phyloP scores from a whole-genome alignment of 2,888 invertebrate genomes.

The Drosophila antonietae region DNA sequence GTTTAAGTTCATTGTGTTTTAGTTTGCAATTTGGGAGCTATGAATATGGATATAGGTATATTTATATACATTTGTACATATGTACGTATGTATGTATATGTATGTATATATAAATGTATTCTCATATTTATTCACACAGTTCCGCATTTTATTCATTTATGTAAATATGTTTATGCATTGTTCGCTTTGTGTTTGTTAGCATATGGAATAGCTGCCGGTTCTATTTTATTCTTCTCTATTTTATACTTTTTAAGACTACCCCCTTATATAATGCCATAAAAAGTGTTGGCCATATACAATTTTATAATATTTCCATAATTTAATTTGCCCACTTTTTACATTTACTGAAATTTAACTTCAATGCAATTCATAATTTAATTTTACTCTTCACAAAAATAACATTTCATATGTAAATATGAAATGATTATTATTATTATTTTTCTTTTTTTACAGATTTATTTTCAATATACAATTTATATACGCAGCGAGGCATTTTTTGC shows the following conservation, averaged over 20 bases:
- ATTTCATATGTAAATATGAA: constrained; percentile 28
- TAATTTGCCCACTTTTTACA: background rate
- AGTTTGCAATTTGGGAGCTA: constrained; percentile 54
- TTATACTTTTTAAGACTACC: constrained; percentile 6
- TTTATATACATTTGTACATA: constrained; percentile 21
- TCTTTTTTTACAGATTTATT: constrained; percentile 26
- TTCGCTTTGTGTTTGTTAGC: constrained; percentile 45
- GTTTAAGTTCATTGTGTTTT: constrained; percentile 23
- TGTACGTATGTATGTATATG: constrained; percentile 14
- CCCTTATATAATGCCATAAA: background rate
- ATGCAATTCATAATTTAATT: constrained; percentile 7
- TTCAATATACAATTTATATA: constrained; percentile 20
- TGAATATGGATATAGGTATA: constrained; percentile 44
- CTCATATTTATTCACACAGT: constrained; percentile 16
- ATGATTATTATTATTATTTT: constrained; percentile 16
- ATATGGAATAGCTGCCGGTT: constrained; percentile 47
- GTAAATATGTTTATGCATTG: constrained; percentile 59
- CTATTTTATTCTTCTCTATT: constrained; percentile 17
- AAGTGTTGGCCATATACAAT: background rate
- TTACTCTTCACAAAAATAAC: constrained; percentile 4
- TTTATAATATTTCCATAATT: constrained; percentile 1
- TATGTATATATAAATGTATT: constrained; percentile 21
- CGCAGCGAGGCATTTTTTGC: background rate
- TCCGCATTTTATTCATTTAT: constrained; percentile 59
- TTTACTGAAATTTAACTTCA: background rate